Base-by-base conservation (phyloP, 92 coral and sea anemone genomes). In the Palythoa caribaeorum region DNA sequence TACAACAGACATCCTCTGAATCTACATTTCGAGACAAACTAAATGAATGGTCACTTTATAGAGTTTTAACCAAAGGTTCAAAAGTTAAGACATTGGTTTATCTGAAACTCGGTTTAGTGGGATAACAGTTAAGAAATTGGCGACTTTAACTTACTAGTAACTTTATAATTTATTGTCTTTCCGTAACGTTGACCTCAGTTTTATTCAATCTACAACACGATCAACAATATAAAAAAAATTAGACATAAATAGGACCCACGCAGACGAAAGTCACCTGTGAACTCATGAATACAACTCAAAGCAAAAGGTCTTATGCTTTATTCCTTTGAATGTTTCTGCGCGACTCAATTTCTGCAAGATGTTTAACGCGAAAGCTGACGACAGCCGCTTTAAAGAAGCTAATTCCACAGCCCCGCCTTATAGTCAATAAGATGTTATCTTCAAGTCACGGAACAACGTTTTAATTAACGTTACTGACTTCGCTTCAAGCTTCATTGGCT, bases 371-470 rank as follows among this genome's bases (percentile, higher is more conserved):
- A 68, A 53, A 66, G 73, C 62, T 92, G 96, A 87, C 85, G 94
- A 94, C 96, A 92, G 85, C 76, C 72, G 79, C 69, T 87, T 92
- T 90, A 88, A 92, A 87, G 89, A 89, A 87, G 90, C 79, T 94
- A 94, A 92, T 94, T 90, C 84, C 90, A 54, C 84, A 50, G 90
- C 94, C 91, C 92, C 97, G 97, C 97, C 97, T 94, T 85, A 71
- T 62, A 77, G 47, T 81, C 57, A 44, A 44, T 70, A 78, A 90
- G 94, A 90, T 94, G 78, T 90, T 92, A 92, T 92, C 93, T 86
- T 35, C 15, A 48, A 80, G 93, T 94, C 97, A 94, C 97, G 97
- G 91, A 94, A 92, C 38, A 71, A 53, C 28, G 28, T 28, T 28
- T 28, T 28, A 72, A 11, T 74, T 47, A 16, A 40, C 14, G 65